A percentile compares a stretch with the other conserved stretches of the same genome.
Conservation (phyloP, 2,113 vertebrate species). For the Delphinus delphis region DNA sequence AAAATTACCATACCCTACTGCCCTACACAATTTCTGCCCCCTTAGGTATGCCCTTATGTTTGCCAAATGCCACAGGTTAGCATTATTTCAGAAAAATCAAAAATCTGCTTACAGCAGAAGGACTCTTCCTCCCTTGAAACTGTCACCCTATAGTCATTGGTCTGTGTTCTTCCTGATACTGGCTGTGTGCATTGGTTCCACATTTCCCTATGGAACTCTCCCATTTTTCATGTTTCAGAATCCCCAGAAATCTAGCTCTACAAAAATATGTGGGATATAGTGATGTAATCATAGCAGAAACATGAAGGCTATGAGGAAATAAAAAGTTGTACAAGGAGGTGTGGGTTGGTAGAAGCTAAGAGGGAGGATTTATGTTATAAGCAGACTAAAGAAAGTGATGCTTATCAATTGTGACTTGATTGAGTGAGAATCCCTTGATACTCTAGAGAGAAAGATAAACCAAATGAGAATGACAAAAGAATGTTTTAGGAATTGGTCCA, state of each 20-base stretch:
- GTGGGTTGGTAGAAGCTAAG: background rate
- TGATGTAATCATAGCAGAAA: background rate
- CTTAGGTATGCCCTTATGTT: background rate
- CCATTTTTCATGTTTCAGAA: background rate
- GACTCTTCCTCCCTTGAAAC: background rate
- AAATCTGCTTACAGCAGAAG: background rate
- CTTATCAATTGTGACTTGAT: background rate
- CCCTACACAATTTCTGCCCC: background rate
- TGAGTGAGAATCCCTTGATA: background rate
- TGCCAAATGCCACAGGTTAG: background rate
- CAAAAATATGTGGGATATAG: background rate
- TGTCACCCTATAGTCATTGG: no score
- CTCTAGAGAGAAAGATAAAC: background rate
- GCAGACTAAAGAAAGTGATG: background rate
- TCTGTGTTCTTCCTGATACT: background rate
- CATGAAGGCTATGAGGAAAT: background rate
- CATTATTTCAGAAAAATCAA: background rate
- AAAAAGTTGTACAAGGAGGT: background rate
- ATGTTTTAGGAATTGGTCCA: background rate
- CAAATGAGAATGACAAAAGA: background rate
- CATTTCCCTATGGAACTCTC: background rate
- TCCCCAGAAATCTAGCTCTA: background rate
- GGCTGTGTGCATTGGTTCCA: background rate
- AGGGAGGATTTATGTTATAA: background rate
- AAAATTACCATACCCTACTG: background rate